A percentile compares a stretch with the other conserved stretches of the same genome.
These are phyloP conservation scores for Melopsittacus undulatus DNA, from an alignment of 2,797 vertebrate genomes.

Conservation along the genomic window DNA sequence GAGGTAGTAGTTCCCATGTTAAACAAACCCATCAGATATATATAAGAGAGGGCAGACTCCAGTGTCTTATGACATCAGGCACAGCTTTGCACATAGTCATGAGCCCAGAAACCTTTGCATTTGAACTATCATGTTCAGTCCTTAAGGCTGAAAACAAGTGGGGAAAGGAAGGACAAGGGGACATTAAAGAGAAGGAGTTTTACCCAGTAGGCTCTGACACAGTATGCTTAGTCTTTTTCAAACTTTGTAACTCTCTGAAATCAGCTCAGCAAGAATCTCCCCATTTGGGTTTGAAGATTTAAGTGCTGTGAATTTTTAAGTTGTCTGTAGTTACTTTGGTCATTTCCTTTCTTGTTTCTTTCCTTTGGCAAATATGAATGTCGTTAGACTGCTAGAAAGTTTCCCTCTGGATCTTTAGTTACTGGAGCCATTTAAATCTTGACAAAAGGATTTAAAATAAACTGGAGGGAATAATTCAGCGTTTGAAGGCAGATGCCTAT, in stretches of 20 bases:
- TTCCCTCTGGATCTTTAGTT: neutral
- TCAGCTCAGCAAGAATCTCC: neutral
- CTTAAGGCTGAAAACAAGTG: neutral
- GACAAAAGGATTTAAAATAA: neutral
- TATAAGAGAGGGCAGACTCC: neutral
- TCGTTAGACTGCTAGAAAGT: neutral
- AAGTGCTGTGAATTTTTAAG: neutral
- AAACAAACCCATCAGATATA: neutral
- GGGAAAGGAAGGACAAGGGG: neutral
- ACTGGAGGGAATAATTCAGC: neutral
- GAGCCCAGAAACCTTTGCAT: neutral
- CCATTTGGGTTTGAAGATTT: neutral
- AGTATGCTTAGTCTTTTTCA: neutral
- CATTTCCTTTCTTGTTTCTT: constrained; percentile 1
- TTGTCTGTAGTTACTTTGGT: neutral
- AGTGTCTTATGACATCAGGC: rapidly evolving
- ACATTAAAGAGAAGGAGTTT: neutral
- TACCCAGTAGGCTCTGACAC: neutral
- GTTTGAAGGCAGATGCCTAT: constrained; percentile 27
- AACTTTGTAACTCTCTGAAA: neutral
- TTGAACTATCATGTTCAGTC: neutral
- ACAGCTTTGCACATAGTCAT: rapidly evolving
- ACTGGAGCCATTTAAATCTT: neutral
- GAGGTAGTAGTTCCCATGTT: neutral
- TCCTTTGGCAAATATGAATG: constrained; percentile 15